phyloP scores from a whole-genome alignment of 37 sponge, comb jelly and placozoan genomes.

The Haliclona indistincta region DNA sequence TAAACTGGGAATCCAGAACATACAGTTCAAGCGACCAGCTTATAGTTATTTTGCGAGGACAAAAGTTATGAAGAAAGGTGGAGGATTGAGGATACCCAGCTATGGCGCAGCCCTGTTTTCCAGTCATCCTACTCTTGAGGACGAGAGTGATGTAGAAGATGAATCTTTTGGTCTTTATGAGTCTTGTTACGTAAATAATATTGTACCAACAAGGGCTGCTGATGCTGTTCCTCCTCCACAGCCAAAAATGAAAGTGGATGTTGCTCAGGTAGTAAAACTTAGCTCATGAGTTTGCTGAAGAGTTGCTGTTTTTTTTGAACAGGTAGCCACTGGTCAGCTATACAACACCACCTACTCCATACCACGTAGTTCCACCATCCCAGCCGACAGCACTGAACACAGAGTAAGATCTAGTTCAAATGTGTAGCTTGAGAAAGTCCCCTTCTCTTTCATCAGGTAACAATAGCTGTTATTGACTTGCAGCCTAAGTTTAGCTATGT shows the following conservation, averaged over 20 bases:
- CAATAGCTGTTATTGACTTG: conserved; percentile 51
- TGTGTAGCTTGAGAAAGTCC: too few species aligned
- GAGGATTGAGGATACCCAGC: too few species aligned
- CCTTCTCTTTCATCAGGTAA: conserved; percentile 17
- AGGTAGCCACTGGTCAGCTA: conserved; percentile 39
- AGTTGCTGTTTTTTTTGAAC: background rate
- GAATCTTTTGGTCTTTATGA: too few species aligned
- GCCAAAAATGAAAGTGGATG: conserved; percentile 1
- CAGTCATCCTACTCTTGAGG: too few species aligned
- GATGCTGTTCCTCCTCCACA: conserved; percentile 16
- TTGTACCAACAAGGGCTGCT: too few species aligned
- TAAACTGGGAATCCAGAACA: conserved; percentile 9
- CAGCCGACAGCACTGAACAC: conserved; percentile 58
- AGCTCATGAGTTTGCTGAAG: too few species aligned
- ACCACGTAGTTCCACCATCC: conserved; percentile 30
- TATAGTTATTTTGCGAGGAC: too few species aligned
- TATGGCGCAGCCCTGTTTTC: too few species aligned
- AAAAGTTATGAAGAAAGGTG: too few species aligned
- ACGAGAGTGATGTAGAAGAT: too few species aligned
- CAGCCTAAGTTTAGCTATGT: conserved; percentile 37
- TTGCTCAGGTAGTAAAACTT: conserved; percentile 21
- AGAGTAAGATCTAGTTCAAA: conserved; percentile 19
- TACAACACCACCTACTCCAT: conserved; percentile 59
- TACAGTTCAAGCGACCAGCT: conserved; percentile 32
- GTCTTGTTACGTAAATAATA: too few species aligned